A percentile compares a stretch with the other conserved stretches of the same genome.
Evolutionary conservation across 1,140 invertebrate species (phyloP).

Genomic region (Paraescarpia echinospica): DNA sequence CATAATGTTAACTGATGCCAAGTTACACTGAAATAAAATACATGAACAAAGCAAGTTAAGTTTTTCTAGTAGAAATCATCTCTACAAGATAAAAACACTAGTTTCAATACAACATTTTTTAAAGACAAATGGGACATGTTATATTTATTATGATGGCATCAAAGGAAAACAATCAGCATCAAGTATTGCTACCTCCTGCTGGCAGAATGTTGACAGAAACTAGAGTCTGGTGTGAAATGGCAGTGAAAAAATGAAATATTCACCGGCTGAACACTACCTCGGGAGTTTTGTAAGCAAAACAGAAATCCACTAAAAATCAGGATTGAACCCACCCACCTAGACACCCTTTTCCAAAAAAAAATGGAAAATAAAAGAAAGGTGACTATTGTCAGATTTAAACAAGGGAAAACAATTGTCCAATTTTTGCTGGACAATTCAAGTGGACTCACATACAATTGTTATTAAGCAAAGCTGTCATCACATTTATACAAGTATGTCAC

Average conservation of each 20-base stretch:
- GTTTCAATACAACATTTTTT: not conserved
- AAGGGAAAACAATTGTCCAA: no score
- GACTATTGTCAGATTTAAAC: no score
- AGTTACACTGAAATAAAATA: not conserved
- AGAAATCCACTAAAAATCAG: no score
- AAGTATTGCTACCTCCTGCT: not conserved
- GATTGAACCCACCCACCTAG: no score
- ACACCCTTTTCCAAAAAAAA: no score
- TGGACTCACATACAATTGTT: no score
- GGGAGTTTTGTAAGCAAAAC: no score
- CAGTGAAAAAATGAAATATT: not conserved
- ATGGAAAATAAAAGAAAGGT: no score
- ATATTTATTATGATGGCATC: not conserved
- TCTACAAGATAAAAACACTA: not conserved
- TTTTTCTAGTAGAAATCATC: not conserved
- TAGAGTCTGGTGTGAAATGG: not conserved
- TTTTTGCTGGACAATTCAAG: no score
- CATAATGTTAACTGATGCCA: not conserved
- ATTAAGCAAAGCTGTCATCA: not conserved
- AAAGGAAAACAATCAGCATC: not conserved
- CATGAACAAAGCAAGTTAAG: not conserved
- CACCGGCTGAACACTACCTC: not conserved
- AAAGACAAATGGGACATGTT: not conserved
- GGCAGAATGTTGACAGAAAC: not conserved
- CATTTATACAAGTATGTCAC: not conserved